Conservation (phyloP, 1,140 invertebrate species). For the Elymnias hypermnestra region DNA sequence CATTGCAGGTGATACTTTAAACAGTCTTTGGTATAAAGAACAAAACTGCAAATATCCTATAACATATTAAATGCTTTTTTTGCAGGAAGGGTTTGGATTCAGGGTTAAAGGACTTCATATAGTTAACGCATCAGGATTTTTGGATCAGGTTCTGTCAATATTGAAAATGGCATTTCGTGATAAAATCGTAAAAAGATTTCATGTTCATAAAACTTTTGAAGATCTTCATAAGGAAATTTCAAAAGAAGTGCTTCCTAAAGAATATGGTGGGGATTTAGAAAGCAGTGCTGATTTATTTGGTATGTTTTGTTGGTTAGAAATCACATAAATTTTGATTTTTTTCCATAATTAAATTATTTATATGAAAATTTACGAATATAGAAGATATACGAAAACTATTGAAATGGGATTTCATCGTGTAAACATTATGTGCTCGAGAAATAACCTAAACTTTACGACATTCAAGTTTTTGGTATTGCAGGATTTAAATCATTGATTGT, state of each 20-base stretch:
- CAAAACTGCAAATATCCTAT: neutral
- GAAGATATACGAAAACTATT: too few relatives aligned
- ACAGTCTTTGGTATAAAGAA: neutral
- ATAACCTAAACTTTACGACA: too few relatives aligned
- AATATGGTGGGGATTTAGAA: neutral
- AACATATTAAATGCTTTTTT: neutral
- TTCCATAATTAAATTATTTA: neutral
- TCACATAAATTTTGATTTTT: neutral
- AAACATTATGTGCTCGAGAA: too few relatives aligned
- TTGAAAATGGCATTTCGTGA: constrained; percentile 68
- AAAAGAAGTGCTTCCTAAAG: constrained; percentile 46
- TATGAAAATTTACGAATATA: too few relatives aligned
- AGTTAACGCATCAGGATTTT: constrained; percentile 21
- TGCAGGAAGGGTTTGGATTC: constrained; percentile 30
- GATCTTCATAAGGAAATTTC: constrained; percentile 71
- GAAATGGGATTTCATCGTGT: too few relatives aligned
- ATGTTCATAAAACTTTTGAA: constrained; percentile 61
- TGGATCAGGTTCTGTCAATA: constrained; percentile 41
- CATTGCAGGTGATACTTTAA: neutral
- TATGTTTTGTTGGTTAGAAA: constrained; percentile 18
- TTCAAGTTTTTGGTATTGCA: too few relatives aligned
- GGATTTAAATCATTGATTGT: too few relatives aligned
- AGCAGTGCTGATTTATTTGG: constrained; percentile 38
- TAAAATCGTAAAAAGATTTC: constrained; percentile 66
- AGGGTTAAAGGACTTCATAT: constrained; percentile 29